Evolutionary conservation across 2,113 vertebrate genomes (phyloP).

Genomic region (Myiozetetes cayanensis): DNA sequence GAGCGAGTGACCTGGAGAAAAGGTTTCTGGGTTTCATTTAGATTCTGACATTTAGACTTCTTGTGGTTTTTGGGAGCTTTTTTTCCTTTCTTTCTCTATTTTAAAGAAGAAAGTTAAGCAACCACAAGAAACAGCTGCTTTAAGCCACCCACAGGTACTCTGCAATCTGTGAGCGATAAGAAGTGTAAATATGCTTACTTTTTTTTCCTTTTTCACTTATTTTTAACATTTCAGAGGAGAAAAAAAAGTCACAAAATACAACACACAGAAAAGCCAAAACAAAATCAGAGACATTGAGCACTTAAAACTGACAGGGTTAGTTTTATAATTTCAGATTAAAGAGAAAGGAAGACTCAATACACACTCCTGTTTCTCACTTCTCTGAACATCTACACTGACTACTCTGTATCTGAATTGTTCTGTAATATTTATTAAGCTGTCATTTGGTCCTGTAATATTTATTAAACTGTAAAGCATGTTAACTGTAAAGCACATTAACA

Average conservation of each 20-base stretch:
- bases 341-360: neutral
- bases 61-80: neutral
- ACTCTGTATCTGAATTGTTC: neutral
- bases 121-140: constrained; percentile 11
- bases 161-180: constrained; percentile 7
- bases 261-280: neutral
- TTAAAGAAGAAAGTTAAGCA: neutral
- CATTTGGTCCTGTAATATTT: neutral
- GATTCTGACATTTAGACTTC: neutral
- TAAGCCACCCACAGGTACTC: neutral
- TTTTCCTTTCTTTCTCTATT: neutral
- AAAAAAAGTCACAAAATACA: neutral
- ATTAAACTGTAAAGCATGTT: neutral
- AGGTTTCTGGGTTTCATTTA: neutral
- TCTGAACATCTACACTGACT: neutral
- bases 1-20: neutral
- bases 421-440: neutral
- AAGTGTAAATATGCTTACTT: neutral
- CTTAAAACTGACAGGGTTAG: neutral
- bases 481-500: neutral
- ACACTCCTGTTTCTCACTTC: neutral
- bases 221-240: neutral
- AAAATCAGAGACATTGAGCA: neutral
- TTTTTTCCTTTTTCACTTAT: neutral
- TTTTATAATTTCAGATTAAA: neutral